Percentiles rank a stretch among this genome's conserved stretches.
phyloP scores from a whole-genome alignment of 2,888 invertebrate genomes.

The Coenonympha arcania region DNA sequence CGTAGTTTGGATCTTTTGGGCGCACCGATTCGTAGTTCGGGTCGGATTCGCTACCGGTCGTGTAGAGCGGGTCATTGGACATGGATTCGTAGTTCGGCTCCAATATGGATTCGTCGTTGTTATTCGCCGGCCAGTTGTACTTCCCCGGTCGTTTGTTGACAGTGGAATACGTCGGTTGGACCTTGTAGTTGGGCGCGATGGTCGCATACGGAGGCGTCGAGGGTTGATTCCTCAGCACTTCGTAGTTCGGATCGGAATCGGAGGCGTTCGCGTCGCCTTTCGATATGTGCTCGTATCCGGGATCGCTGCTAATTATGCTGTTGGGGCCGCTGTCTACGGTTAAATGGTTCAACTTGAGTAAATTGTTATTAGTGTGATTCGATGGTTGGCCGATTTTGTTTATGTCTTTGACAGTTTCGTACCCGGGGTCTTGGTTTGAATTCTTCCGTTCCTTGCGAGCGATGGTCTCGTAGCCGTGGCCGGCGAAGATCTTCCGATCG shows the following conservation, averaged over 20 bases:
- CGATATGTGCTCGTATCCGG: conserved; percentile 81
- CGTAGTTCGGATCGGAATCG: conserved; percentile 85
- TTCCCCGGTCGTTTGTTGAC: conserved; percentile 72
- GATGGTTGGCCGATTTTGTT: conserved; percentile 42
- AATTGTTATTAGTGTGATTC: conserved; percentile 48
- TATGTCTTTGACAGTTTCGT: conserved; percentile 74
- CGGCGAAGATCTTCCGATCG: conserved; percentile 59
- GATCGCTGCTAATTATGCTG: conserved; percentile 77
- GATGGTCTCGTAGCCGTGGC: conserved; percentile 78
- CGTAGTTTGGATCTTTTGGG: conserved; percentile 79
- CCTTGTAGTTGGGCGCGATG: conserved; percentile 59
- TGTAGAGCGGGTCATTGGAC: conserved; percentile 76
- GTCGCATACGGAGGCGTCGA: conserved; percentile 68
- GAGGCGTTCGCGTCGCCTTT: conserved; percentile 66
- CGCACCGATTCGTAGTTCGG: conserved; percentile 80
- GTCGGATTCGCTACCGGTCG: conserved; percentile 82
- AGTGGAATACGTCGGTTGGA: conserved; percentile 70
- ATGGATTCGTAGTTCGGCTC: conserved; percentile 87
- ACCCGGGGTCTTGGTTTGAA: conserved; percentile 76
- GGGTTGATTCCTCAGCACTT: conserved; percentile 78
- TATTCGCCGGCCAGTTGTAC: conserved; percentile 69
- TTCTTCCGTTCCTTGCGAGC: conserved; percentile 54
- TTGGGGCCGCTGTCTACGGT: conserved; percentile 72
- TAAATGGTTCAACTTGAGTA: conserved; percentile 50
- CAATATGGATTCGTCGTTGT: conserved; percentile 66